Evolutionary conservation across 2,888 invertebrate species (phyloP), one percentile per base, ranked within the genome.

Genomic region (Mythimna albipuncta): DNA sequence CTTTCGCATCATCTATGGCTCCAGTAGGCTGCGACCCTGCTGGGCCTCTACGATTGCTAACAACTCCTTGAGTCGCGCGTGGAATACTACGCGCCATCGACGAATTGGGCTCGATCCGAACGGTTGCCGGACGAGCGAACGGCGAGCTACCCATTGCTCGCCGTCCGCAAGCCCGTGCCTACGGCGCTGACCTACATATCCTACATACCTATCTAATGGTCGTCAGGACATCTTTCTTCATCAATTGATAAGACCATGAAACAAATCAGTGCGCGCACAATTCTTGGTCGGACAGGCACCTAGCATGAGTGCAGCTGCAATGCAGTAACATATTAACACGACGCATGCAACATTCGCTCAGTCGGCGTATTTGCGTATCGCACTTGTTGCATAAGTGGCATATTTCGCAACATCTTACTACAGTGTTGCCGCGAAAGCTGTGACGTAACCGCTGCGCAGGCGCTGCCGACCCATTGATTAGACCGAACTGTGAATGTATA

Each of bases 391-490:
- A 94, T 94, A 95, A 95, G 91, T 90, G 83, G 84, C 87, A 67
- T 89, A 90, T 95, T 95, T 95, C 94, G 93, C 94, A 95, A 95
- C 90, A 84, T 84, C 84, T 87, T 86, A 89, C 88, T 90, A 93
- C 92, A 91, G 90, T 87, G 91, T 89, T 89, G 89, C 86, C 91
- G 92, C 92, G 95, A 96, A 96, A 95, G 95, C 91, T 88, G 88
- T 96, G 94, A 95, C 92, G 95, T 92, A 96, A 96, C 84, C 86
- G 65, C 65, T 79, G 87, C 87, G 84, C 91, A 65, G 82, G 88
- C 90, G 88, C 92, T 85, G 84, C 89, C 76, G 76, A 77, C 87
- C 94, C 96, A 96, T 96, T 96, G 94, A 96, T 95, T 95, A 95
- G 92, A 91, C 89, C 72, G 76, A 83, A 80, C 88, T 86, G 91